Conservation (phyloP, 2,113 vertebrate genomes). For the Poeciliopsis prolifica region DNA sequence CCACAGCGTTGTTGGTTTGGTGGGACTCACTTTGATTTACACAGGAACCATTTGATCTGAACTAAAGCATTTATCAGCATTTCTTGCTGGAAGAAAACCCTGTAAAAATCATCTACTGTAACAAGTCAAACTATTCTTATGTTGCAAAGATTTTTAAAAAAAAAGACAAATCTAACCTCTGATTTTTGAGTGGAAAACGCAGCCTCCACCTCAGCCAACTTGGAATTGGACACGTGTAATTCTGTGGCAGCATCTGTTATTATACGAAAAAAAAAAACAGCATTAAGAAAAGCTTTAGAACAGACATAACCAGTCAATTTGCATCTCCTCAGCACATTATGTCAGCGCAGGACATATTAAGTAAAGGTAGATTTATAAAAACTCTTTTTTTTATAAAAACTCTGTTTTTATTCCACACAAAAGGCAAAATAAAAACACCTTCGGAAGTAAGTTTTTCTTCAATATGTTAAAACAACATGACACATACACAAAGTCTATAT, state of each 20-base stretch:
- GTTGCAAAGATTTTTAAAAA: neutral
- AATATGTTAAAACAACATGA: too few species aligned
- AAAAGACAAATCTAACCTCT: conserved; percentile 81
- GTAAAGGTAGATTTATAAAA: neutral
- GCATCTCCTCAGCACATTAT: neutral
- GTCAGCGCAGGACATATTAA: neutral
- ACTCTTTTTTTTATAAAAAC: neutral
- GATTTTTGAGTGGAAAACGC: conserved; percentile 84
- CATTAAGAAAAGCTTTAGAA: neutral
- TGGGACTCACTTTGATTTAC: too few species aligned
- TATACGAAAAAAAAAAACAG: conserved; percentile 21
- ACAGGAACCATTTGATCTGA: neutral
- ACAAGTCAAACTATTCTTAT: neutral
- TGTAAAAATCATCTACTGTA: neutral
- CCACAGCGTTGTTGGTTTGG: too few species aligned
- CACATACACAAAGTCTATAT: too few species aligned
- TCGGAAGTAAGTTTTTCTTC: too few species aligned
- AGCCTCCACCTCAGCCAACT: conserved; percentile 85
- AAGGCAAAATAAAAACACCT: too few species aligned
- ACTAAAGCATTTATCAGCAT: neutral
- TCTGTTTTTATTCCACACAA: too few species aligned
- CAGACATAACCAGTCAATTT: neutral
- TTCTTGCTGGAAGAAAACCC: neutral
- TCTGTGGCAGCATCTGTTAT: conserved; percentile 84
- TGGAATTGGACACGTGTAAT: conserved; percentile 85